Conservation (phyloP, 35 echinoderm and acorn worm species). For the Nesometra sesokonis region DNA sequence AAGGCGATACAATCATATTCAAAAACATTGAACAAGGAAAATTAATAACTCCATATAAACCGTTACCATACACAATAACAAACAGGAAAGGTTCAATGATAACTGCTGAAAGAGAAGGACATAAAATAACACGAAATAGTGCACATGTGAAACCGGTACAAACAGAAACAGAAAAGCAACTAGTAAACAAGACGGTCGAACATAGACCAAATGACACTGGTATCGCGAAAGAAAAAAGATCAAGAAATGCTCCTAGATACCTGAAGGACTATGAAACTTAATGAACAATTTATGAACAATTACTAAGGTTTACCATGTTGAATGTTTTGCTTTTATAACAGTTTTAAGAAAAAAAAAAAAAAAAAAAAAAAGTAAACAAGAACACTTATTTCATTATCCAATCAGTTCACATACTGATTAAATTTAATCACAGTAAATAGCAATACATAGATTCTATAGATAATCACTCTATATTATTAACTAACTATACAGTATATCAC, state of each 20-base stretch:
- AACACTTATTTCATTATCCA: too few species aligned
- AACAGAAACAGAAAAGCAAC: not conserved
- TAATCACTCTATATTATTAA: too few species aligned
- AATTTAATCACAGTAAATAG: too few species aligned
- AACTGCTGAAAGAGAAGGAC: conserved; percentile 22
- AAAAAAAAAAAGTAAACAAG: too few species aligned
- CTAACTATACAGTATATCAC: too few species aligned
- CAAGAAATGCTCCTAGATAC: not conserved
- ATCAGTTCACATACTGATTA: too few species aligned
- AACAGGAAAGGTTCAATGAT: conserved; percentile 33
- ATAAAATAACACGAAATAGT: conserved; percentile 37
- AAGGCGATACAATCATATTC: not conserved
- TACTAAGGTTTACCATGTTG: too few species aligned
- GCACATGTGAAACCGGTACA: conserved; percentile 14
- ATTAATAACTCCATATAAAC: conserved; percentile 28
- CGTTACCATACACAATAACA: conserved; percentile 29
- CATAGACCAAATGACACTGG: not conserved
- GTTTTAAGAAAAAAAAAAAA: too few species aligned
- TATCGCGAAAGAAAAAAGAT: not conserved
- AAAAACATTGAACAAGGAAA: conserved; percentile 15
- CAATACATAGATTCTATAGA: too few species aligned
- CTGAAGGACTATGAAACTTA: conserved; percentile 18
- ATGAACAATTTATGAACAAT: too few species aligned
- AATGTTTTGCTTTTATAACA: too few species aligned
- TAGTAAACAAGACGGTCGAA: not conserved